phyloP scores from a whole-genome alignment of 2,888 invertebrate genomes.

The Brachypterus glaber region DNA sequence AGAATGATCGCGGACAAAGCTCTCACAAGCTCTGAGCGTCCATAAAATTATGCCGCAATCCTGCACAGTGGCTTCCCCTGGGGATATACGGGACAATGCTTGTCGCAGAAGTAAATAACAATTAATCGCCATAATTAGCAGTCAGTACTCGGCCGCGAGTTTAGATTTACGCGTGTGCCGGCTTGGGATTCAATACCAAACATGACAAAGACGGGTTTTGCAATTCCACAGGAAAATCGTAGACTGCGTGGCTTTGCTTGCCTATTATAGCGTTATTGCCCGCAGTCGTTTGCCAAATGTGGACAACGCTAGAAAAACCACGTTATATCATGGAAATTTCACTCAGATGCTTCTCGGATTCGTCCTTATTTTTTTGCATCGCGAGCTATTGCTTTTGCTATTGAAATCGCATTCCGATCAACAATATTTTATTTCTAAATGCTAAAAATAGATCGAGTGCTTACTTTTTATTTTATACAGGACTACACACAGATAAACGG shows the following conservation, averaged over 20 bases:
- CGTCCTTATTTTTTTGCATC: slow-evolving; percentile 23
- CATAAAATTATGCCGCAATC: too few species aligned
- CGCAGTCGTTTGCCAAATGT: slow-evolving; percentile 34
- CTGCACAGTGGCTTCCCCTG: too few species aligned
- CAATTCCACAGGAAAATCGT: slow-evolving; percentile 39
- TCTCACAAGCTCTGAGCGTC: too few species aligned
- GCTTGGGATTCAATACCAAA: slow-evolving; percentile 39
- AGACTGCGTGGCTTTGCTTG: slow-evolving; percentile 41
- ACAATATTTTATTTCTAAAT: background rate
- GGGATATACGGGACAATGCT: too few species aligned
- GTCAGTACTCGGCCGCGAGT: slow-evolving; percentile 33
- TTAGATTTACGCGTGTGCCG: slow-evolving; percentile 39
- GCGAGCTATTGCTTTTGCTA: slow-evolving; percentile 16
- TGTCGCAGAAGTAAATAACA: slow-evolving; percentile 37
- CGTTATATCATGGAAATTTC: slow-evolving; percentile 39
- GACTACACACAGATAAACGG: too few species aligned
- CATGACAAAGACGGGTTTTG: slow-evolving; percentile 40
- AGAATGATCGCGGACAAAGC: too few species aligned
- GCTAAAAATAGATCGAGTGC: slow-evolving; percentile 4
- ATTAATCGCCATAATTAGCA: slow-evolving; percentile 42
- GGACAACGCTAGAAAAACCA: slow-evolving; percentile 37
- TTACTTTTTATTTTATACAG: too few species aligned
- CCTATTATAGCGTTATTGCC: slow-evolving; percentile 40
- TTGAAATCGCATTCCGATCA: slow-evolving; percentile 24
- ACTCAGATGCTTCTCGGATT: slow-evolving; percentile 25